Conservation (phyloP, 23 tunicate genomes). For the Ciona savignyi region DNA sequence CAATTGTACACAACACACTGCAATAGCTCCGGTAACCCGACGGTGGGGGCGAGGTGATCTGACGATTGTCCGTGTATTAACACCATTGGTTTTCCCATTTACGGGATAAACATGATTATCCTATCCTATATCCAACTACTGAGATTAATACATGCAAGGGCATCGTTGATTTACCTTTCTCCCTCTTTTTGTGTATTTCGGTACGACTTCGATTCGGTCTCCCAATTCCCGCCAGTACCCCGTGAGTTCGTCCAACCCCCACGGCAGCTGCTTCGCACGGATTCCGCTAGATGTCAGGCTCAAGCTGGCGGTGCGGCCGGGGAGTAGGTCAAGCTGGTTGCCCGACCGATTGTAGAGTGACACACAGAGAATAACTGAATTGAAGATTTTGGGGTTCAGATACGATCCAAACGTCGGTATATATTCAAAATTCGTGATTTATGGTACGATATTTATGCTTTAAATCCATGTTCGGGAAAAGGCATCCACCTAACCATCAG, state of each 20-base stretch:
- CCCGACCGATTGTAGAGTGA: conserved; percentile 26
- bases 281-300: conserved; percentile 26
- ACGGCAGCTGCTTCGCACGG: conserved; percentile 41
- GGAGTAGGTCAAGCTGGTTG: conserved; percentile 42
- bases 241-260: conserved; percentile 80
- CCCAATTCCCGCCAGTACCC: conserved; percentile 77
- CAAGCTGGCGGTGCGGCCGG: conserved; percentile 45
- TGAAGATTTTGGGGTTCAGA: background rate
- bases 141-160: no score
- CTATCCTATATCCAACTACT: no score
- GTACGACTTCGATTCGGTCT: conserved; percentile 35
- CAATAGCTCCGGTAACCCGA: no score
- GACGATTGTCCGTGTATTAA: no score
- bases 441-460: no score
- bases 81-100: no score
- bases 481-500: no score
- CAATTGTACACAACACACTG: no score
- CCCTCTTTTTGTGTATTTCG: conserved; percentile 34
- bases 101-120: no score
- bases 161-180: no score
- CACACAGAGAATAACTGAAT: conserved; percentile 54
- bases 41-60: no score
- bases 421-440: background rate
- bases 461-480: no score
- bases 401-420: background rate